phyloP scores from a whole-genome alignment of 2,797 vertebrate species.

The Hafferia zeledoni region DNA sequence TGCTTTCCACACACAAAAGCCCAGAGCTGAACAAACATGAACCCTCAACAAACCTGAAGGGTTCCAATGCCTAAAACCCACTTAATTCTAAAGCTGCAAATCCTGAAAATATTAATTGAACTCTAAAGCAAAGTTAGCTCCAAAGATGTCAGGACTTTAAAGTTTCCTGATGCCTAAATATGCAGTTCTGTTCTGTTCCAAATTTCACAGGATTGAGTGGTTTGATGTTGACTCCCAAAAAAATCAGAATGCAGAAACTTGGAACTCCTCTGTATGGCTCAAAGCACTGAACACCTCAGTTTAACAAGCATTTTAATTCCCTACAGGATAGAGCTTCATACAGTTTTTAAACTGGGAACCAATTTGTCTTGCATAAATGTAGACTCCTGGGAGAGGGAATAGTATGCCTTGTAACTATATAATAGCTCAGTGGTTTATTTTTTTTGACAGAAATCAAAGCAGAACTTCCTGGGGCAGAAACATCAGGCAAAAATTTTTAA shows the following conservation, averaged over 20 bases:
- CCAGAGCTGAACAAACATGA: conserved; percentile 12
- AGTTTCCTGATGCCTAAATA: background rate
- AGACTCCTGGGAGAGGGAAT: background rate
- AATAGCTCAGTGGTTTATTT: background rate
- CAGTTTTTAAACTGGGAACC: background rate
- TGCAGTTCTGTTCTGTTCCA: background rate
- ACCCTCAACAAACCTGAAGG: background rate
- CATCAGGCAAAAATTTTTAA: background rate
- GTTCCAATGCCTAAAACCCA: background rate
- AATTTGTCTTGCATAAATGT: background rate
- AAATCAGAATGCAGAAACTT: background rate
- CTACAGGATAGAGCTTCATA: background rate
- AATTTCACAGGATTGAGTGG: background rate
- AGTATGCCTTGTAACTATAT: background rate
- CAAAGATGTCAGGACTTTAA: background rate
- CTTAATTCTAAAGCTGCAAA: background rate
- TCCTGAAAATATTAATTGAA: background rate
- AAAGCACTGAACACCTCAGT: background rate
- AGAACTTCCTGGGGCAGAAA: background rate
- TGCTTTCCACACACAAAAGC: background rate
- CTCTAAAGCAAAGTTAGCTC: background rate
- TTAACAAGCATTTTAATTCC: background rate
- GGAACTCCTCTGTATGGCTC: background rate
- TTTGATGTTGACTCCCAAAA: background rate
- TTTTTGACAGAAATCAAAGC: background rate